Evolutionary conservation across 2,888 invertebrate genomes (phyloP), one percentile per base, ranked within the genome.

Genomic region (Parelbella ahira): DNA sequence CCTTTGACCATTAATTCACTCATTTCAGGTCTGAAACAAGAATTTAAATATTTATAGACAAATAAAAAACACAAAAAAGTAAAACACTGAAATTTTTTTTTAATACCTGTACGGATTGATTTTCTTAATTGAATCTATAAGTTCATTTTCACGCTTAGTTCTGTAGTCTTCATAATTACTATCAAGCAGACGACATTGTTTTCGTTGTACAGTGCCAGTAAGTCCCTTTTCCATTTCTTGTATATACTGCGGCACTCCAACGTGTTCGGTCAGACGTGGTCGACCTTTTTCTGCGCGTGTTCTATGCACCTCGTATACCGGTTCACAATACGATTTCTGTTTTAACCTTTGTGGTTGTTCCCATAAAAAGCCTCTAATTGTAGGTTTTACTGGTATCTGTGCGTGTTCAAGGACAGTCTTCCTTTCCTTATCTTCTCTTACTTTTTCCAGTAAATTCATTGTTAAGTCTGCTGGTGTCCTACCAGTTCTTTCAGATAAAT

Each of bases 41-140:
- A 48, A 46, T 19, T n/a, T n/a, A 12, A 3, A 6, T 4, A 9
- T 10, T 12, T n/a, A n/a, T 15, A 3, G 9, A 7, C 1, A 11
- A 5, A 10, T 24, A 2, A 24, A 23, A 23, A 23, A 10, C 11
- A 24, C 5, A 9, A n/a, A n/a, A n/a, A n/a, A n/a, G n/a, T n/a
- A n/a, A n/a, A n/a, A n/a, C n/a, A n/a, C n/a, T n/a, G n/a, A n/a
- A n/a, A n/a, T n/a, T n/a, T n/a, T 15, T 15, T 15, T 15, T 15
- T 3, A 15, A 5, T 62, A 83, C 86, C 69, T 73, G 45, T 60
- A 73, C 1, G 83, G 82, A 48, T 83, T 73, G 13, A 83, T 69
- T 56, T 71, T 76, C 8, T 49, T 48, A 20, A 87, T 63, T 23
- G 66, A 64, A 1, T 61, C 48, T 36, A 56, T 49, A 0, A 82